A percentile compares a stretch with the other conserved stretches of the same genome.
phyloP scores from a whole-genome alignment of 2,797 vertebrate species.

The Phaenicophaeus curvirostris region DNA sequence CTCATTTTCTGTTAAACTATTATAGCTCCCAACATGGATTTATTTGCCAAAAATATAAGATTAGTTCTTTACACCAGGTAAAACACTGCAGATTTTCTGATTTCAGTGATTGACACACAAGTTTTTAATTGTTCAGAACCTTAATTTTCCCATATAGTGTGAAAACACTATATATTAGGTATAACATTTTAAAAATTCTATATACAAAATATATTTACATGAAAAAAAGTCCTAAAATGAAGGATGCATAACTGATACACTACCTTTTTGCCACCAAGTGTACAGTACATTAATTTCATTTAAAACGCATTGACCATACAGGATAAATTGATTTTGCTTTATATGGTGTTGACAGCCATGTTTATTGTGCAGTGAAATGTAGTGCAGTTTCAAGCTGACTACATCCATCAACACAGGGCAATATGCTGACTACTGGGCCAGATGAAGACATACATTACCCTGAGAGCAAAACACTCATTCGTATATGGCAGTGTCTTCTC shows the following conservation, averaged over 20 bases:
- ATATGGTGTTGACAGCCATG: constrained; percentile 97
- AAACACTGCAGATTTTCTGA: background rate
- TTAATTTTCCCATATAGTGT: background rate
- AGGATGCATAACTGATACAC: constrained; percentile 90
- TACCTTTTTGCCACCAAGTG: constrained; percentile 83
- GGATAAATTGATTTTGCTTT: constrained; percentile 99
- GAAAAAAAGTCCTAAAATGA: constrained; percentile 67
- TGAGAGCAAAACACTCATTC: constrained; percentile 89
- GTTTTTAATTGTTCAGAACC: background rate
- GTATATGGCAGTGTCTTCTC: constrained; percentile 88
- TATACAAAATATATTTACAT: constrained; percentile 42
- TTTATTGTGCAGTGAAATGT: constrained; percentile 99
- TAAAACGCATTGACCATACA: constrained; percentile 97
- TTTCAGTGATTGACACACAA: background rate
- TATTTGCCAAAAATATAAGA: background rate
- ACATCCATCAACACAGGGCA: constrained; percentile 97
- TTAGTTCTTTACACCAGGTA: background rate
- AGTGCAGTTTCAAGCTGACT: constrained; percentile 93
- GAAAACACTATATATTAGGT: background rate
- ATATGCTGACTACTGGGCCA: constrained; percentile 98
- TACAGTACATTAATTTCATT: constrained; percentile 99
- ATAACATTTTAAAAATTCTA: background rate
- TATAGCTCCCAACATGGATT: background rate
- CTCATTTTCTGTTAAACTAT: background rate
- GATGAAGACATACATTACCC: constrained; percentile 99